Evolutionary conservation across 2,113 vertebrate genomes (phyloP).

Genomic region (Peromyscus polionotus): DNA sequence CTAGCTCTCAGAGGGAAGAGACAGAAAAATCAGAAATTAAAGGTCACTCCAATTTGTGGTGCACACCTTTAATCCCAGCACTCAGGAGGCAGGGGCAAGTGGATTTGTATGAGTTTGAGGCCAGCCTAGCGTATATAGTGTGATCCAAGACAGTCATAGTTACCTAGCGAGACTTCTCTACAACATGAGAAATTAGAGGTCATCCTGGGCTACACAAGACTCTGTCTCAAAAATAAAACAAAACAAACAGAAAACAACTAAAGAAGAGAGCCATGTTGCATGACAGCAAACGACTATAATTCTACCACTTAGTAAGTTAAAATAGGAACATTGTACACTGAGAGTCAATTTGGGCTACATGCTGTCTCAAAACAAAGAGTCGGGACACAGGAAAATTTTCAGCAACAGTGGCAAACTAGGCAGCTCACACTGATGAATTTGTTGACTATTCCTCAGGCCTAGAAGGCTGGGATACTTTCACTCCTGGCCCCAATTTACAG

Average conservation of each 20-base stretch:
- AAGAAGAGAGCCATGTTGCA: neutral
- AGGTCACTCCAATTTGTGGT: too few species aligned
- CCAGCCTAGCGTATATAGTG: neutral
- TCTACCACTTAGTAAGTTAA: neutral
- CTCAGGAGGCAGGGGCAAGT: neutral
- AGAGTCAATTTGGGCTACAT: neutral
- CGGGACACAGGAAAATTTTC: too few species aligned
- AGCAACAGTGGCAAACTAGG: neutral
- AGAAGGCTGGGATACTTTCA: neutral
- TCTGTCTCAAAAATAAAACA: neutral
- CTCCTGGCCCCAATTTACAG: neutral
- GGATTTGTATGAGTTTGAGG: neutral
- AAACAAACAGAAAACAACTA: neutral
- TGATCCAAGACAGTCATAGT: neutral
- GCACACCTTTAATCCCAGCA: too few species aligned
- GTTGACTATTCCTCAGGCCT: neutral
- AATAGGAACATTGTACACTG: neutral
- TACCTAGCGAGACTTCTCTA: neutral
- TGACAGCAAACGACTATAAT: neutral
- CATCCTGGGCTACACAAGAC: neutral
- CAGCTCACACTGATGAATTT: neutral
- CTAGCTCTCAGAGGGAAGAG: too few species aligned
- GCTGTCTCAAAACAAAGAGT: neutral
- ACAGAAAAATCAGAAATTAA: too few species aligned
- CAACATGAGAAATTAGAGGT: neutral